Conservation (phyloP, 2,888 invertebrate species). For the Entomobrya multifasciata region DNA sequence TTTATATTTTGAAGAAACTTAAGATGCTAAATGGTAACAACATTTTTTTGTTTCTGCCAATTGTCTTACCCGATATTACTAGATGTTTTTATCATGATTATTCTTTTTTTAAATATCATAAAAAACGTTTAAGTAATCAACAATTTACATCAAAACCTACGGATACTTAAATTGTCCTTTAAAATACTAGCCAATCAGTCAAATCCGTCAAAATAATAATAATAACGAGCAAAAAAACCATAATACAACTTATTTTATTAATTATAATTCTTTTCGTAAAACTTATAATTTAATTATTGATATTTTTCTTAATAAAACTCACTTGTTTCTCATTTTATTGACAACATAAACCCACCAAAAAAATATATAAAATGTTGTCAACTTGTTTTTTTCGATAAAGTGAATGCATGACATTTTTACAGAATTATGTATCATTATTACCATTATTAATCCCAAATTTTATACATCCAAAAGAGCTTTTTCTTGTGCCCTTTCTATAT, state of each 20-base stretch:
- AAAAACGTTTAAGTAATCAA: too few relatives aligned
- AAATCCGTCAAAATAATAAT: background rate
- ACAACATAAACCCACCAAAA: background rate
- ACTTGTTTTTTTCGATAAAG: background rate
- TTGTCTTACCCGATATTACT: too few relatives aligned
- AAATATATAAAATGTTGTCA: background rate
- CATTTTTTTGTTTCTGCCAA: too few relatives aligned
- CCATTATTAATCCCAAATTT: slow-evolving; percentile 30
- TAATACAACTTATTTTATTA: too few relatives aligned
- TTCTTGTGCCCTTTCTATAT: slow-evolving; percentile 67
- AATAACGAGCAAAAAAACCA: too few relatives aligned
- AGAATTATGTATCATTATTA: background rate
- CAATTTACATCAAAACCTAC: too few relatives aligned
- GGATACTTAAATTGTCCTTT: slow-evolving; percentile 1
- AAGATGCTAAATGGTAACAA: too few relatives aligned
- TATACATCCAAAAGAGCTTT: slow-evolving; percentile 67
- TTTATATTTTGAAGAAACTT: too few relatives aligned
- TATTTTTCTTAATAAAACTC: too few relatives aligned
- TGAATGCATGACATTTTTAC: background rate
- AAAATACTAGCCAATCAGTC: slow-evolving; percentile 21
- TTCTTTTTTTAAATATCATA: background rate
- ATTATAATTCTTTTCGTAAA: too few relatives aligned
- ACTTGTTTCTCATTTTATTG: background rate
- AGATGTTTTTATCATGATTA: too few relatives aligned
- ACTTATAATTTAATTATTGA: too few relatives aligned